Conservation (phyloP, 2,797 vertebrate genomes). For the Cottoperca gobio region DNA sequence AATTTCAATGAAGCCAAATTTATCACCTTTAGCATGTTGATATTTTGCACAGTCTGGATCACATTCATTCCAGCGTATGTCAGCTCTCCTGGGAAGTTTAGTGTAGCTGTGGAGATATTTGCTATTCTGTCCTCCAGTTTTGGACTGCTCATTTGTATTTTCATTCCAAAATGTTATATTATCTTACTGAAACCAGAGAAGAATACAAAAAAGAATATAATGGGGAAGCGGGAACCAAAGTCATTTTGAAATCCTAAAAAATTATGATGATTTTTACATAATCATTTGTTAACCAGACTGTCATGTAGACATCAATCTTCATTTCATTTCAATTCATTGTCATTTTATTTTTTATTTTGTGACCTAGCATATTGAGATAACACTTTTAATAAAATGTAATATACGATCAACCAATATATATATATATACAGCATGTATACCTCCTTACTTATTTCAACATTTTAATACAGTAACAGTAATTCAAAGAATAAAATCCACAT, state of each 20-base stretch:
- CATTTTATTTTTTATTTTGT: neutral
- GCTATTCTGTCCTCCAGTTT: conserved; percentile 82
- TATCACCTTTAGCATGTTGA: conserved; percentile 83
- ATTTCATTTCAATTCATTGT: too few relatives aligned
- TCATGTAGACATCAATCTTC: too few relatives aligned
- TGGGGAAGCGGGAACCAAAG: conserved; percentile 38
- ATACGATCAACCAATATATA: neutral
- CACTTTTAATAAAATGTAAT: neutral
- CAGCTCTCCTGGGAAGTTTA: conserved; percentile 83
- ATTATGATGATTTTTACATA: neutral
- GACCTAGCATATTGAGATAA: neutral
- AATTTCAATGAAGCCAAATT: conserved; percentile 82
- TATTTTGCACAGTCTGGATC: conserved; percentile 81
- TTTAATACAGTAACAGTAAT: neutral
- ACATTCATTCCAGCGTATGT: conserved; percentile 81
- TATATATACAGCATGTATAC: too few relatives aligned
- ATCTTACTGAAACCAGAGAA: conserved; percentile 76
- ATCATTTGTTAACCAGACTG: neutral
- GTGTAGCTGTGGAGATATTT: conserved; percentile 84
- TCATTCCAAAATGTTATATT: conserved; percentile 82
- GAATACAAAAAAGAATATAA: conserved; percentile 70
- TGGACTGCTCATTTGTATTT: conserved; percentile 80
- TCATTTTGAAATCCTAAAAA: neutral
- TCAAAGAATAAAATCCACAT: conserved; percentile 16
- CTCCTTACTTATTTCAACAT: neutral